Base-by-base conservation (phyloP, 2,113 vertebrate species). In the Aptenodytes patagonicus region DNA sequence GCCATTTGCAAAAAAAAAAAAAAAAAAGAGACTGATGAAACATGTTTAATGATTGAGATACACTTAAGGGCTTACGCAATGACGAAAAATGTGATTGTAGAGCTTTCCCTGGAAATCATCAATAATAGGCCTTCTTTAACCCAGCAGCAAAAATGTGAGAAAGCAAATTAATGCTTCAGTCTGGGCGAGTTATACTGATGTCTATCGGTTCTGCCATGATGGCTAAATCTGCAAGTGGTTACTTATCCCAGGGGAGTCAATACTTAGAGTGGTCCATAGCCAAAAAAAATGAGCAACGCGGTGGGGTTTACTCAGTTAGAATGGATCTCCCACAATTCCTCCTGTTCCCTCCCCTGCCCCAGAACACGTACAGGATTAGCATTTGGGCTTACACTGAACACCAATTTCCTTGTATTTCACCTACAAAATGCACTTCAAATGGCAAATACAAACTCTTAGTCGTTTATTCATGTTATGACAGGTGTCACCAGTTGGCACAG, bases 401-500 rank as follows among this genome's bases (percentile, higher is more conserved):
- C 68, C 38, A 44, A 10, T 93, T 91, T 95, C 90, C 65, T 75
- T 68, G 44, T 89, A 89, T 92, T 93, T 96, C 80, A 84, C 57
- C 52, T 79, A 87, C 47, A 75, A 81, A 91, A 71, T 54, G 70
- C 61, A 40, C 40, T 89, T 95, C 72, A 87, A 49, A 71, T 95
- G 52, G 65, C 69, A 96, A 75, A 87, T 81, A n/a, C 68, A 38
- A 87, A 57, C 52, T 84, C 81, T n/a, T 58, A 40, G 70, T 57
- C 86, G 68, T 70, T 92, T 70, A 91, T 89, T 91, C 78, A 38
- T 95, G 80, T 93, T 95, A 64, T 78, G 83, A 90, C 83, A 97
- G 89, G 83, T 96, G 94, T 76, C 94, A 91, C 20, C 38, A 13
- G 10, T 54, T 94, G 85, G 89, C 92, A 93, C 47, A 87, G 77